Conservation (phyloP, 2,797 vertebrate species). For the Coranthus polyacanthus region DNA sequence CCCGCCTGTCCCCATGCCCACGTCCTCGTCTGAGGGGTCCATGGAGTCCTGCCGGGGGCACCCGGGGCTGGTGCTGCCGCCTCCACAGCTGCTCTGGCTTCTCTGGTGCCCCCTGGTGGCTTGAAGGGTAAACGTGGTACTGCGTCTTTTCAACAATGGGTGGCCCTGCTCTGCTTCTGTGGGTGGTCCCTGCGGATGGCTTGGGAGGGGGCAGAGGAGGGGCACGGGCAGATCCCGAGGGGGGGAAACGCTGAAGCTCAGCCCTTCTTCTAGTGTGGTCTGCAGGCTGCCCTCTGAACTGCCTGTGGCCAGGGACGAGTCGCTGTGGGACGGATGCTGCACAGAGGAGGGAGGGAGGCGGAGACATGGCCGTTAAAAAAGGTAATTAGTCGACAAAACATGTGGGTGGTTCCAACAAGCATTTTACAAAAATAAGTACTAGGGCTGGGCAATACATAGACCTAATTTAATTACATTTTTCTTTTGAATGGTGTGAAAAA, state of each 20-base stretch:
- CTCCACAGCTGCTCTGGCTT: constrained; percentile 91
- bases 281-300: constrained; percentile 92
- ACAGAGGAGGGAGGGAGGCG: constrained; percentile 4
- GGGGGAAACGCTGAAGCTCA: constrained; percentile 88
- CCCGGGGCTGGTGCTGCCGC: constrained; percentile 89
- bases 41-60: constrained; percentile 90
- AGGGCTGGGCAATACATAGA: no score
- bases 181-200: constrained; percentile 51
- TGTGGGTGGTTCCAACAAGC: no score
- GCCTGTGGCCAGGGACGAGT: constrained; percentile 89
- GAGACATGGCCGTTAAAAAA: no score
- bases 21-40: constrained; percentile 91
- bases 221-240: constrained; percentile 74
- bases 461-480: no score
- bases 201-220: constrained; percentile 67
- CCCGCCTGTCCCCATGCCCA: constrained; percentile 30
- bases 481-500: no score
- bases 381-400: no score
- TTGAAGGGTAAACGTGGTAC: constrained; percentile 77
- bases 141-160: constrained; percentile 53
- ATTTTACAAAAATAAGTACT: no score
- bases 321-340: constrained; percentile 86
- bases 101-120: constrained; percentile 89
- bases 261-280: constrained; percentile 91
- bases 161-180: constrained; percentile 25